Evolutionary conservation across 2,888 invertebrate species (phyloP).

Genomic region (Leptopilina syphax): DNA sequence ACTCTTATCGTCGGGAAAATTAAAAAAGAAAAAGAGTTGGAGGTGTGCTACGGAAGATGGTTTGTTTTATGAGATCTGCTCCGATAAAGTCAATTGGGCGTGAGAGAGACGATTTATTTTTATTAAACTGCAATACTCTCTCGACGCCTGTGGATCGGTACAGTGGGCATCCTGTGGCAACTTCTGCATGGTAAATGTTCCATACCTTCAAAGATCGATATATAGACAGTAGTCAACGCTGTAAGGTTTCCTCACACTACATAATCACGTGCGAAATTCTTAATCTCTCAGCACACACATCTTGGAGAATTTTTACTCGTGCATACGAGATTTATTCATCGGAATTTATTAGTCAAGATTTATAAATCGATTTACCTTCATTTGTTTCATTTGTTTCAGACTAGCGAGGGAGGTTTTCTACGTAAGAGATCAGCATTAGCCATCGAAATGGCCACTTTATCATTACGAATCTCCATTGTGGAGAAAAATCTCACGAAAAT

Average conservation of each 20-base stretch:
- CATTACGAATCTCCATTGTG: slow-evolving; percentile 91
- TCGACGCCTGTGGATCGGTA: slow-evolving; percentile 57
- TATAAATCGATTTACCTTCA: neutral
- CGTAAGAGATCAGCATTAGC: slow-evolving; percentile 66
- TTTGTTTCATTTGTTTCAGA: slow-evolving; percentile 62
- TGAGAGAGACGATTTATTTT: slow-evolving; percentile 66
- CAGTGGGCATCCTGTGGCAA: slow-evolving; percentile 55
- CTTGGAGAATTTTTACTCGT: too few species aligned
- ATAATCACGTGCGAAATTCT: slow-evolving; percentile 17
- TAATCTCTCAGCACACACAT: neutral
- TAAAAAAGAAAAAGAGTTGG: too few species aligned
- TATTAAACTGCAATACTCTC: slow-evolving; percentile 56
- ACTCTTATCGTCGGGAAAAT: too few species aligned
- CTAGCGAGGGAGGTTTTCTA: slow-evolving; percentile 70
- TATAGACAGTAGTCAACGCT: slow-evolving; percentile 29
- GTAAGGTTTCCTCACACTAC: slow-evolving; percentile 6
- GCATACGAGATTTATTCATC: neutral
- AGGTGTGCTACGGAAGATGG: neutral
- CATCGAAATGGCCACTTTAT: slow-evolving; percentile 83
- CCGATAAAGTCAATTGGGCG: slow-evolving; percentile 64
- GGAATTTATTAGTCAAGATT: neutral
- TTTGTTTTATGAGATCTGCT: slow-evolving; percentile 47
- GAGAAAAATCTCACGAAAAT: slow-evolving; percentile 95
- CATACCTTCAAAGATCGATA: slow-evolving; percentile 60
- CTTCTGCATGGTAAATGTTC: slow-evolving; percentile 61